Conservation (phyloP, 1,140 invertebrate genomes). For the Pentalonia nigronervosa region DNA sequence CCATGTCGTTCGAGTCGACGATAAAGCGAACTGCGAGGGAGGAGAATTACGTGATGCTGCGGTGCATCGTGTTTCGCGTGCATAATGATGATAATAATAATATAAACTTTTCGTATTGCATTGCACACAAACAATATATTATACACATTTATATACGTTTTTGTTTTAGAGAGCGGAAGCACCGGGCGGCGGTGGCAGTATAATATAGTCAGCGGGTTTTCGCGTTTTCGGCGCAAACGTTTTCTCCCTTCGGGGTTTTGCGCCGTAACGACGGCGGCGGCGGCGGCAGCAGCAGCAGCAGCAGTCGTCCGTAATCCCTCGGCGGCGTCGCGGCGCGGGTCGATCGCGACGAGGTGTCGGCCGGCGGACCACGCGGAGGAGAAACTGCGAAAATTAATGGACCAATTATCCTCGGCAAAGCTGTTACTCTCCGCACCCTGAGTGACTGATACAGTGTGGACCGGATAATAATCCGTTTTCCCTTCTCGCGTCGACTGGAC, state of each 20-base stretch:
- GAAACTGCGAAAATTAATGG: slow-evolving; percentile 54
- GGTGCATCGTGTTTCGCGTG: neutral
- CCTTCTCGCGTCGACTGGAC: neutral
- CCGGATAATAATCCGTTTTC: slow-evolving; percentile 48
- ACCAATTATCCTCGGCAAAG: slow-evolving; percentile 54
- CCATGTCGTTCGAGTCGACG: neutral
- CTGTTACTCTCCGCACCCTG: slow-evolving; percentile 37
- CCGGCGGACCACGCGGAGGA: neutral
- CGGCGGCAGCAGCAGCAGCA: neutral
- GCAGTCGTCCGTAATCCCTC: neutral
- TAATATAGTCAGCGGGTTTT: neutral
- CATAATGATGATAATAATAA: neutral
- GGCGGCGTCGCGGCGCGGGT: slow-evolving; percentile 30
- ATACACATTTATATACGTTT: neutral
- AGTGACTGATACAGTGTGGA: slow-evolving; percentile 51
- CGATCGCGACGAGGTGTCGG: slow-evolving; percentile 6
- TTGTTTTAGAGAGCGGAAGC: neutral
- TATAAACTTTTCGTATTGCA: neutral
- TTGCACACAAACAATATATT: neutral
- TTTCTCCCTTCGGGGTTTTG: neutral
- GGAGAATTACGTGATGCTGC: neutral
- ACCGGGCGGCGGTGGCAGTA: neutral
- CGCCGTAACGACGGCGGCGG: neutral
- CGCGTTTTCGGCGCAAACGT: neutral
- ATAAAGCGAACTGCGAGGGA: neutral